Percentiles rank a stretch among this genome's conserved stretches.
phyloP scores from a whole-genome alignment of 2,797 vertebrate species.

The Peromyscus attwateri region DNA sequence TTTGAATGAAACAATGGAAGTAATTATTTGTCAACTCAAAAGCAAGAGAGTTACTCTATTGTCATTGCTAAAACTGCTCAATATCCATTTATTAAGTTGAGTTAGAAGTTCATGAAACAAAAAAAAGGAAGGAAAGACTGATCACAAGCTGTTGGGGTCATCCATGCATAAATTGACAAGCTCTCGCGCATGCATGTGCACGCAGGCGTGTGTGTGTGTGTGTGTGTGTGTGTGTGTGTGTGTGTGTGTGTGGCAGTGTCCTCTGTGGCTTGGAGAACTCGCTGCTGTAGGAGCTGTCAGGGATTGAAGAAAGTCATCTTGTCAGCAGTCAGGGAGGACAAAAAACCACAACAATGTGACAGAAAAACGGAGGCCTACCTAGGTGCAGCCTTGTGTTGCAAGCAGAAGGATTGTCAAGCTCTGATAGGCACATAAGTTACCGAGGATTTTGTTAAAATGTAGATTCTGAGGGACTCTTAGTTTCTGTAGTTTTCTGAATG shows the following conservation, averaged over 20 bases:
- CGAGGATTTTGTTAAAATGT: background rate
- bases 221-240: too few species aligned
- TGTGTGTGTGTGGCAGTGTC: too few species aligned
- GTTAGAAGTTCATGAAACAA: too few species aligned
- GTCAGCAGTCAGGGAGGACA: background rate
- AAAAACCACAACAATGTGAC: rapidly evolving
- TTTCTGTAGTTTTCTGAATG: background rate
- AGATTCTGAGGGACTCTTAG: background rate
- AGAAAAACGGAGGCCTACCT: background rate
- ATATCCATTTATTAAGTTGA: background rate
- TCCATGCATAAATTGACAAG: rapidly evolving
- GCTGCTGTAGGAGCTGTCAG: background rate
- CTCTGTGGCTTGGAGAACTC: background rate
- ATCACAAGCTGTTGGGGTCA: background rate
- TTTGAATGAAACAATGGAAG: background rate
- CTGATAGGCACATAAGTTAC: rapidly evolving
- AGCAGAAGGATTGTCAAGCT: background rate
- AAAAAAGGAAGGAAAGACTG: background rate
- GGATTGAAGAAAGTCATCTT: background rate
- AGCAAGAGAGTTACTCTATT: constrained; percentile 1
- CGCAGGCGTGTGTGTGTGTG: too few species aligned
- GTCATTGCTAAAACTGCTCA: background rate
- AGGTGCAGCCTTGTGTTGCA: too few species aligned
- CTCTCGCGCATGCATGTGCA: too few species aligned
- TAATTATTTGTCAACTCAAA: background rate